Evolutionary conservation across 2,797 vertebrate genomes (phyloP).

Genomic region (Chelon auratus): DNA sequence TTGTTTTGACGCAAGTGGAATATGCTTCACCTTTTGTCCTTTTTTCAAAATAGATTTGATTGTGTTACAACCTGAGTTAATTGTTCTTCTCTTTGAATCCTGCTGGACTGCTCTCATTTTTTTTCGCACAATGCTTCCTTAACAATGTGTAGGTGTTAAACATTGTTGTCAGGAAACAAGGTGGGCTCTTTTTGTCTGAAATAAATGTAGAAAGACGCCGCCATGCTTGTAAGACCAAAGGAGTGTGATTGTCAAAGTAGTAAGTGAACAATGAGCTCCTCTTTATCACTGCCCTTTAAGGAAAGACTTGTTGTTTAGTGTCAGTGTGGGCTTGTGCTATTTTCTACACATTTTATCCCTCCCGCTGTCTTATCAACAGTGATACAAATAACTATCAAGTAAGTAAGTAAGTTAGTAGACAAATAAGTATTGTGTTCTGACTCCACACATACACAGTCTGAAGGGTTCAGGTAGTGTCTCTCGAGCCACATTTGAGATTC

Average conservation of each 20-base stretch:
- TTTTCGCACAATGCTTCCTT: background rate
- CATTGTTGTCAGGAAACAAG: constrained; percentile 23
- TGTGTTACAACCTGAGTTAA: background rate
- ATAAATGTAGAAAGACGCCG: background rate
- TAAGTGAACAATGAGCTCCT: constrained; percentile 2
- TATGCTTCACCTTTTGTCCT: background rate
- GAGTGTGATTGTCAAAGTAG: constrained; percentile 4
- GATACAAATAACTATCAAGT: too few species aligned
- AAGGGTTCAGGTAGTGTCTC: too few species aligned
- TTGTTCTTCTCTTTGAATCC: background rate
- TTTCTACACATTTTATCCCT: too few species aligned
- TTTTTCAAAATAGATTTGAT: background rate
- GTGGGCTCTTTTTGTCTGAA: background rate
- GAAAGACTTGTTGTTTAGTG: too few species aligned
- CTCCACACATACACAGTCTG: background rate
- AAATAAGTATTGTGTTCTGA: background rate
- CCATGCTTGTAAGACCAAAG: background rate
- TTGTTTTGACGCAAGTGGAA: background rate
- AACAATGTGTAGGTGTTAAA: constrained; percentile 10
- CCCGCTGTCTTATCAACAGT: too few species aligned
- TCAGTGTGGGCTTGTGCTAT: too few species aligned
- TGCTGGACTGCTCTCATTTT: constrained; percentile 3
- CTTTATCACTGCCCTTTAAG: background rate
- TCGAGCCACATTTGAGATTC: too few species aligned
- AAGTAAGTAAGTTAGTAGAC: too few species aligned